Percentiles rank a stretch among this genome's conserved stretches.
These are phyloP conservation scores for Sebastes umbrosus DNA, from an alignment of 2,797 vertebrate species.

Conservation along the genomic window DNA sequence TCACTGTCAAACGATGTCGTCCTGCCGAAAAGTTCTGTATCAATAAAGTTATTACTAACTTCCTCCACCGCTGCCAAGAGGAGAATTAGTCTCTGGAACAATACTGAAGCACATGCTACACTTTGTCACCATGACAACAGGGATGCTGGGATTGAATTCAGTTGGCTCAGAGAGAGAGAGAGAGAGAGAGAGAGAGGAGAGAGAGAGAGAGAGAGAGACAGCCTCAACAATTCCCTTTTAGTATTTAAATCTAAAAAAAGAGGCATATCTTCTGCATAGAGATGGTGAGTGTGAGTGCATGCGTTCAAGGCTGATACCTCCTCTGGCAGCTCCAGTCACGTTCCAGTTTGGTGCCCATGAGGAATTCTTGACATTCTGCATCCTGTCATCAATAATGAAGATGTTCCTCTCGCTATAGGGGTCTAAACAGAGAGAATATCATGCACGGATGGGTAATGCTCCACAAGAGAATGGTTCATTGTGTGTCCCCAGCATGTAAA, in stretches of 20 bases:
- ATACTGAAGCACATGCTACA: background rate
- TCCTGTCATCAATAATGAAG: background rate
- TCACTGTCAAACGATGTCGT: too few relatives aligned
- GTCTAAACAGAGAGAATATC: background rate
- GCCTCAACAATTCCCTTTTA: background rate
- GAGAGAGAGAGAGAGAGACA: background rate
- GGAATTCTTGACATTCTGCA: background rate
- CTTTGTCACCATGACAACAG: background rate
- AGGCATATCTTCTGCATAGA: background rate
- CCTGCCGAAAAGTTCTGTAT: too few relatives aligned
- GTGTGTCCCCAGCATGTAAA: background rate
- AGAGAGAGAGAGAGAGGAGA: too few relatives aligned
- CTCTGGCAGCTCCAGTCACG: background rate
- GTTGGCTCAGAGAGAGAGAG: background rate
- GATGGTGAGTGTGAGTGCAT: background rate
- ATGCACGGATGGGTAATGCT: background rate
- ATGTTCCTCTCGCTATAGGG: background rate
- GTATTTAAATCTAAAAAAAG: background rate
- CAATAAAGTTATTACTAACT: too few relatives aligned
- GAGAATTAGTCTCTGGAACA: background rate
- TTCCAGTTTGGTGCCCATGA: background rate
- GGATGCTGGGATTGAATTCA: background rate
- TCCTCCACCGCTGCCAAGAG: background rate
- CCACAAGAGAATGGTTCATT: background rate
- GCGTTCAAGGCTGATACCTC: background rate